Percentiles rank a stretch among this genome's conserved stretches.
Conservation (phyloP, 2,797 vertebrate genomes). For the Parauchenoglanis punctatus region DNA sequence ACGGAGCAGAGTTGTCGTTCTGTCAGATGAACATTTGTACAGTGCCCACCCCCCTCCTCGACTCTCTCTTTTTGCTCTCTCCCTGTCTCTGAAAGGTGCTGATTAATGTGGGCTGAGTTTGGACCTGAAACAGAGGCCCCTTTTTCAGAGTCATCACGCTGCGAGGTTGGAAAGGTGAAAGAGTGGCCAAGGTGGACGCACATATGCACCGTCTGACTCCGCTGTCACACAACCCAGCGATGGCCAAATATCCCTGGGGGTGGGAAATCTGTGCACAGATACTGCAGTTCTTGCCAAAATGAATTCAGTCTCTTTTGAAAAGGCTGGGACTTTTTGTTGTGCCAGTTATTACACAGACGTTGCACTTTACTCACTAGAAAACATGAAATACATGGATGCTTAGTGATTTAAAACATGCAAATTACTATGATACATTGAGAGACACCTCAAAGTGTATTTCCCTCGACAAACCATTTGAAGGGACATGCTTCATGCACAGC, state of each 20-base stretch:
- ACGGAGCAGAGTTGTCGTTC: conserved; percentile 31
- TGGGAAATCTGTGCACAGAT: conserved; percentile 41
- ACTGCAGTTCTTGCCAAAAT: conserved; percentile 49
- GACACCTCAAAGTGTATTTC: neutral
- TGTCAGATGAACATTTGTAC: conserved; percentile 48
- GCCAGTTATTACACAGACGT: conserved; percentile 18
- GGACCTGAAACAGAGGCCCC: conserved; percentile 69
- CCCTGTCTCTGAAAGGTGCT: conserved; percentile 54
- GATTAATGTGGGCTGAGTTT: conserved; percentile 72
- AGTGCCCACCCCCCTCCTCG: conserved; percentile 25
- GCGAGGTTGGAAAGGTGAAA: conserved; percentile 73
- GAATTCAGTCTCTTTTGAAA: conserved; percentile 15
- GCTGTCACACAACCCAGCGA: conserved; percentile 37
- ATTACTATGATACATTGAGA: neutral
- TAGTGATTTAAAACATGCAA: neutral
- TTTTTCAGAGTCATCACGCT: conserved; percentile 67
- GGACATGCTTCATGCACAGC: neutral
- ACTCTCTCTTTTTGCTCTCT: conserved; percentile 25
- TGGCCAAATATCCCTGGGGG: conserved; percentile 17
- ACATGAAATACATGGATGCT: neutral
- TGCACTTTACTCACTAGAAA: neutral
- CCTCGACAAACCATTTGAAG: neutral
- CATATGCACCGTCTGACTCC: conserved; percentile 20
- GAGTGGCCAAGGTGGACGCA: conserved; percentile 74
- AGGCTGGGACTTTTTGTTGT: neutral